phyloP scores from a whole-genome alignment of 2,888 invertebrate species.

The Argyresthia goedartella region DNA sequence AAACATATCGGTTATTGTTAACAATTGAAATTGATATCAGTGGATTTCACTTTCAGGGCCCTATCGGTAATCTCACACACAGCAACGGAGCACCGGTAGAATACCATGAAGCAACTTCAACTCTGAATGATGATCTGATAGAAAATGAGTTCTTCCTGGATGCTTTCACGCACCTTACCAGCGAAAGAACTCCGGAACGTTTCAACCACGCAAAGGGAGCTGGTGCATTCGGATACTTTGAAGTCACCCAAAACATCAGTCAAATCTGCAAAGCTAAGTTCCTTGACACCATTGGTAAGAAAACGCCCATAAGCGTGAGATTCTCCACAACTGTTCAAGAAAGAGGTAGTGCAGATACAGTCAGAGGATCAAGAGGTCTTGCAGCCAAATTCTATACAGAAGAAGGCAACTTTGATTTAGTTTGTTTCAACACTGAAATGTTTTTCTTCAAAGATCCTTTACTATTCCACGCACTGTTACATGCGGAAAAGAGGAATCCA shows the following conservation, averaged over 20 bases:
- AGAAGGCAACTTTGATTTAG: neutral
- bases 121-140: neutral
- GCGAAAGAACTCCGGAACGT: neutral
- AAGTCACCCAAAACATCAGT: neutral
- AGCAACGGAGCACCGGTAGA: neutral
- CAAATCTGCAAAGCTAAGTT: neutral
- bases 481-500: neutral
- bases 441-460: neutral
- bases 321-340: neutral
- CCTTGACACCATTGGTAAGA: neutral
- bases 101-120: neutral
- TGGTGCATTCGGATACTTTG: neutral
- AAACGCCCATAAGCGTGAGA: neutral
- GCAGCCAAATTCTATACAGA: neutral
- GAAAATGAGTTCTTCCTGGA: neutral
- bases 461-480: neutral
- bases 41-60: neutral
- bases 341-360: neutral
- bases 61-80: neutral
- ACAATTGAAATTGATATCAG: neutral
- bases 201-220: neutral
- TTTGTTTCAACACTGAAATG: neutral
- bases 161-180: neutral
- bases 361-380: neutral
- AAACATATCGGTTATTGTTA: too few relatives aligned